These are phyloP conservation scores for Poeciliopsis occidentalis DNA, from an alignment of 2,113 vertebrate genomes.

Conservation along the genomic window DNA sequence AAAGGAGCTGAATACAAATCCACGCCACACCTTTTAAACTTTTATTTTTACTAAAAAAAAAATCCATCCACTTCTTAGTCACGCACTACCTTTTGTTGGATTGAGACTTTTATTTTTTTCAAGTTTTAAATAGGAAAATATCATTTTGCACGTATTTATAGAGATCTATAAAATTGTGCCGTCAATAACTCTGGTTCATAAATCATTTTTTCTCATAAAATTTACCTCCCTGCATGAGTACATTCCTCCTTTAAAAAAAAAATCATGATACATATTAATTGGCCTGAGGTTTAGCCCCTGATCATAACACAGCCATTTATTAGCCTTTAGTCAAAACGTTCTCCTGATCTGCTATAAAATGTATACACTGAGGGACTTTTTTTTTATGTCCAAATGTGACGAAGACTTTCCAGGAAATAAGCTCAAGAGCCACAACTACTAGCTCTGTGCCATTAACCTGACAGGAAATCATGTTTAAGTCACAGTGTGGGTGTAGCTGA, in stretches of 20 bases:
- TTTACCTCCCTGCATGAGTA: background rate
- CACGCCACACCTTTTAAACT: background rate
- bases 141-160: background rate
- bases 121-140: background rate
- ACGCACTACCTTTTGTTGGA: background rate
- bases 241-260: background rate
- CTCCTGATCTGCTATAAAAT: background rate
- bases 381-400: constrained; percentile 22
- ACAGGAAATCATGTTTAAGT: constrained; percentile 35
- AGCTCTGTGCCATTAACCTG: constrained; percentile 22
- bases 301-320: constrained; percentile 8
- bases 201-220: background rate
- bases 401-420: constrained; percentile 2
- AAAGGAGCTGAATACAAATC: background rate
- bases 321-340: background rate
- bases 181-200: background rate
- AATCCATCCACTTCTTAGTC: background rate
- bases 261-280: constrained; percentile 8
- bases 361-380: constrained; percentile 7
- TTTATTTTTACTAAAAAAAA: background rate
- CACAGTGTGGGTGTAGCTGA: constrained; percentile 1
- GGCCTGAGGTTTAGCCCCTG: background rate
- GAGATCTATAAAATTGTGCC: background rate
- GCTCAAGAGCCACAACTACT: constrained; percentile 24
- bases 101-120: background rate